These are phyloP conservation scores for Rousettus madagascariensis DNA, from an alignment of 2,797 vertebrate genomes.

Conservation along the genomic window DNA sequence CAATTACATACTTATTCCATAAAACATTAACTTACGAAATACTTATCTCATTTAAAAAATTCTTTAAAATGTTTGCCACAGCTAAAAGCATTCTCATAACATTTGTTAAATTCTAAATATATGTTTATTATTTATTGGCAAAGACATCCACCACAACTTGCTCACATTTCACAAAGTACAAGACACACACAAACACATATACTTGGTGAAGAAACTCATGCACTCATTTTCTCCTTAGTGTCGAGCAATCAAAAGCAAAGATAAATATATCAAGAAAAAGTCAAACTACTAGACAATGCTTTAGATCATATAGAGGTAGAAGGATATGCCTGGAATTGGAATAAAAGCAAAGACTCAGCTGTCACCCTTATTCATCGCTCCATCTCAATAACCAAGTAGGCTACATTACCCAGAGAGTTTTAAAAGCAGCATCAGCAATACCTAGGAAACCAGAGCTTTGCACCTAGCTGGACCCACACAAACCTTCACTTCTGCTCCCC, in stretches of 20 bases:
- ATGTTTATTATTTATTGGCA: conserved; percentile 44
- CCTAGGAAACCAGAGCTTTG: conserved; percentile 28
- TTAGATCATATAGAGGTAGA: not conserved
- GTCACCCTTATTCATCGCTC: not conserved
- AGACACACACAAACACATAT: conserved; percentile 31
- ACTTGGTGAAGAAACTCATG: not conserved
- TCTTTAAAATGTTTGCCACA: conserved; percentile 23
- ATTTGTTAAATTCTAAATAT: conserved; percentile 43
- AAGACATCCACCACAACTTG: conserved; percentile 53
- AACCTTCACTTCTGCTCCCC: not conserved
- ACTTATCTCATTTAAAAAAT: conserved; percentile 34
- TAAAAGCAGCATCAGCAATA: not conserved
- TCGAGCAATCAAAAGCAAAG: conserved; percentile 42
- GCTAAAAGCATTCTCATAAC: conserved; percentile 50
- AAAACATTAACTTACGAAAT: conserved; percentile 37
- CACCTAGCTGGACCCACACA: not conserved
- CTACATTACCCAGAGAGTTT: conserved; percentile 3
- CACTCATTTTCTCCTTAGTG: conserved; percentile 35
- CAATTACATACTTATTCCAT: not conserved
- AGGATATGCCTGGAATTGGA: conserved; percentile 21
- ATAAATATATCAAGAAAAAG: conserved; percentile 7
- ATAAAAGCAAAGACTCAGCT: conserved; percentile 24
- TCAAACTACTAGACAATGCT: not conserved
- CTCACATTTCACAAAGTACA: conserved; percentile 58
- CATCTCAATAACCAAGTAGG: not conserved